Conservation (phyloP, 2,888 invertebrate species). For the Nasonovia ribisnigri region DNA sequence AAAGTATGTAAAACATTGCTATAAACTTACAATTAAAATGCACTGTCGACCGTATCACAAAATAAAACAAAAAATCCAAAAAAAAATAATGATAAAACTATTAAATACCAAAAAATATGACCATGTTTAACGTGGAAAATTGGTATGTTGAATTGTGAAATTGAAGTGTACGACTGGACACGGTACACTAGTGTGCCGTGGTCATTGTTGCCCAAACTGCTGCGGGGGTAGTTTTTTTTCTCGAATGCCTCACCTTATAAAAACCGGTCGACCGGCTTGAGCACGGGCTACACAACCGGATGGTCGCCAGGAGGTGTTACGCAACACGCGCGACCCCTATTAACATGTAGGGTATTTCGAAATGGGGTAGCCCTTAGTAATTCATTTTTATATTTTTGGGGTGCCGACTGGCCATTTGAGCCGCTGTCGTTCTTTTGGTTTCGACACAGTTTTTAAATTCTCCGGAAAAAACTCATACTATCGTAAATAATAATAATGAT, state of each 20-base stretch:
- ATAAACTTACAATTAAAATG: conserved; percentile 29
- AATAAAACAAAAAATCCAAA: background rate
- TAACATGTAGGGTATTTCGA: conserved; percentile 53
- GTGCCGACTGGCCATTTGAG: background rate
- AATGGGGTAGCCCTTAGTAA: conserved; percentile 26
- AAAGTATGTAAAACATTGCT: background rate
- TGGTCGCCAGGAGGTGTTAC: conserved; percentile 55
- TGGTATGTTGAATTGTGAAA: conserved; percentile 47
- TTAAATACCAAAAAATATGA: background rate
- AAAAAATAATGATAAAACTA: conserved; percentile 3
- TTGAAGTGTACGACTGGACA: conserved; percentile 55
- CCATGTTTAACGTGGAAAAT: background rate
- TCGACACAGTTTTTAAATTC: background rate
- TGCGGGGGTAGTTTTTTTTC: conserved; percentile 47
- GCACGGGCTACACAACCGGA: conserved; percentile 62
- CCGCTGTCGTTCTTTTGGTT: background rate
- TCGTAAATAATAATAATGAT: background rate
- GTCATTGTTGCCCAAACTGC: conserved; percentile 52
- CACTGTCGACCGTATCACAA: background rate
- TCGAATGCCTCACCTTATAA: conserved; percentile 11
- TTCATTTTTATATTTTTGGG: conserved; percentile 25
- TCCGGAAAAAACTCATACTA: background rate
- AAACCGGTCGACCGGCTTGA: conserved; percentile 56
- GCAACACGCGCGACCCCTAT: conserved; percentile 62
- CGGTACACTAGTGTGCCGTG: conserved; percentile 27